Evolutionary conservation across 2,113 vertebrate genomes (phyloP).

Genomic region (Anoura caudifer): DNA sequence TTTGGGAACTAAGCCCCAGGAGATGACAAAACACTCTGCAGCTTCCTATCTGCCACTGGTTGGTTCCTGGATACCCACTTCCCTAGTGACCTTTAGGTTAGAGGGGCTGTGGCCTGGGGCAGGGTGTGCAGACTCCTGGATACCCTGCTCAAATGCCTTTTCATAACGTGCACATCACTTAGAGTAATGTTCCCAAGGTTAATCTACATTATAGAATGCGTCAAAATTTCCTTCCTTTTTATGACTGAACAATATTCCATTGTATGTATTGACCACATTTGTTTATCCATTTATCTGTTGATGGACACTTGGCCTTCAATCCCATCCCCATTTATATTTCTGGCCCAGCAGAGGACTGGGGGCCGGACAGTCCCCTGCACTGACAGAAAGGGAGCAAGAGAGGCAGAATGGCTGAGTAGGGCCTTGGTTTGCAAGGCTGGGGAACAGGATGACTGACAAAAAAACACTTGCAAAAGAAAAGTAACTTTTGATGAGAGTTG

Average conservation of each 20-base stretch:
- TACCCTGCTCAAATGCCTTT: neutral
- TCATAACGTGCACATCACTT: neutral
- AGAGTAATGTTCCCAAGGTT: neutral
- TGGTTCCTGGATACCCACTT: neutral
- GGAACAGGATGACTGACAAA: neutral
- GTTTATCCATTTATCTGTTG: neutral
- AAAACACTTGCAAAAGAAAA: neutral
- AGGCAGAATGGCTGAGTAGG: neutral
- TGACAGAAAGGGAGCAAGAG: neutral
- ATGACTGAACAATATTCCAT: neutral
- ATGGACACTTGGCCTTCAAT: neutral
- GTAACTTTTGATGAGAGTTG: neutral
- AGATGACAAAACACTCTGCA: neutral
- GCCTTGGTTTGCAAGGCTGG: neutral
- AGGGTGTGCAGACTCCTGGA: neutral
- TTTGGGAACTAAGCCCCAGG: neutral
- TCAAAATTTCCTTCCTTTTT: neutral
- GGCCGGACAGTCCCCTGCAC: too few species aligned
- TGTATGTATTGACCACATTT: neutral
- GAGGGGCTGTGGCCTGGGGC: neutral
- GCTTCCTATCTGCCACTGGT: neutral
- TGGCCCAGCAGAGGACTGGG: neutral
- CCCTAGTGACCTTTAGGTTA: neutral
- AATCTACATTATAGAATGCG: neutral
- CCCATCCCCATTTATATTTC: neutral